A percentile compares a stretch with the other conserved stretches of the same genome.
These are phyloP conservation scores for Tinea semifulvella DNA, from an alignment of 2,888 invertebrate genomes.

Conservation along the genomic window DNA sequence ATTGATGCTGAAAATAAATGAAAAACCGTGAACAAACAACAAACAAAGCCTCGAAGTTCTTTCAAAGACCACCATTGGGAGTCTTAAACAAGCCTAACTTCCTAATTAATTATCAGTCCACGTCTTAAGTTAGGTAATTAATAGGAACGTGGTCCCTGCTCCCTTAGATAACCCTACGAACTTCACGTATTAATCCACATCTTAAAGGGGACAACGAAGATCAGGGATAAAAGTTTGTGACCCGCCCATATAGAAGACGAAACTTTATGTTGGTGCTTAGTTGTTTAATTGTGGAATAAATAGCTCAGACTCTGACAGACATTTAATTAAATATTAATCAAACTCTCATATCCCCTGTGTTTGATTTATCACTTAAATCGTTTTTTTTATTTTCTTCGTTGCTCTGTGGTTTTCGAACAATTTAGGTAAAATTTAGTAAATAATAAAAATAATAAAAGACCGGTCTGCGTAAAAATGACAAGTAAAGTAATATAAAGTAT, in stretches of 20 bases:
- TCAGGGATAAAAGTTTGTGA: constrained; percentile 6
- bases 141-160: constrained; percentile 53
- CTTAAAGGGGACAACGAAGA: constrained; percentile 42
- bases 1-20: neutral
- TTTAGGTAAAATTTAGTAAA: no score
- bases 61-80: constrained; percentile 7
- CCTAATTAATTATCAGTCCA: constrained; percentile 55
- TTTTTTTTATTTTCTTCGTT: no score
- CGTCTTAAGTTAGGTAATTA: constrained; percentile 50
- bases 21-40: constrained; percentile 3
- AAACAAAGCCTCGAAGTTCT: constrained; percentile 10
- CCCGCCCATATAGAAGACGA: neutral
- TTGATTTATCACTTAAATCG: no score
- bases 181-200: constrained; percentile 52
- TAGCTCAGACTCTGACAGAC: no score
- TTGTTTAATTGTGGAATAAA: no score
- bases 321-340: no score
- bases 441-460: no score
- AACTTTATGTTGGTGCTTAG: no score
- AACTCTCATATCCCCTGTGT: no score
- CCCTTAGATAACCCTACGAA: constrained; percentile 53
- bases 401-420: no score
- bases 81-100: constrained; percentile 27
- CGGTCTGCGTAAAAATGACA: no score
- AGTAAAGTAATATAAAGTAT: no score